Percentiles rank a stretch among this genome's conserved stretches.
These are phyloP conservation scores for Semaprochilodus insignis DNA, from an alignment of 2,797 vertebrate genomes.

Conservation along the genomic window DNA sequence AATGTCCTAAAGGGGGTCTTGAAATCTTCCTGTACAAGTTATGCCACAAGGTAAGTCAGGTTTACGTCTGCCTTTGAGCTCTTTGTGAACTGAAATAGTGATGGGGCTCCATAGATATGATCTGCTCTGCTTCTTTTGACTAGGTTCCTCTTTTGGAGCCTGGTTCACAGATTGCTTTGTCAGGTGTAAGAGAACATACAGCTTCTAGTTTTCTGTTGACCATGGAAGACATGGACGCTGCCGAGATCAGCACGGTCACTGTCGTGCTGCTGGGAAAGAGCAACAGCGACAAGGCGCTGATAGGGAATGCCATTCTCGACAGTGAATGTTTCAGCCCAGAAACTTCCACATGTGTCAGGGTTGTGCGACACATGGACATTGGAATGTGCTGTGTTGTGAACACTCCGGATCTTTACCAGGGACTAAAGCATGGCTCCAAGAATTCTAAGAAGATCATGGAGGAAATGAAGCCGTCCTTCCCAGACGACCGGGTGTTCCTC, in stretches of 20 bases:
- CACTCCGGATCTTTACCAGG: constrained; percentile 27
- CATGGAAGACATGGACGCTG: neutral
- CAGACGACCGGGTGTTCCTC: constrained; percentile 16
- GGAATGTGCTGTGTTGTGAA: constrained; percentile 13
- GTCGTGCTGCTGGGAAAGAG: constrained; percentile 44
- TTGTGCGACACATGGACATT: neutral
- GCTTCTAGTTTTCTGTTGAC: neutral
- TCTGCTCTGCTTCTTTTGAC: neutral
- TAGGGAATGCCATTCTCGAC: constrained; percentile 20
- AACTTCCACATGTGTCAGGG: neutral
- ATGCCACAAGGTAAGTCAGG: neutral
- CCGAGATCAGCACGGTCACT: neutral
- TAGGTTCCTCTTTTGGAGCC: neutral
- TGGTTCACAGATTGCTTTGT: neutral
- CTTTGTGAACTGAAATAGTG: neutral
- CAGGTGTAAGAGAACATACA: neutral
- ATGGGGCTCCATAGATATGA: neutral
- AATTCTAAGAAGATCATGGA: neutral
- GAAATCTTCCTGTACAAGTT: neutral
- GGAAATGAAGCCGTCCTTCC: neutral
- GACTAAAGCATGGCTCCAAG: neutral
- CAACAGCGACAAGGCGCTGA: neutral
- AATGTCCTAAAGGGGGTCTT: neutral
- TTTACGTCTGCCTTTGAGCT: neutral
- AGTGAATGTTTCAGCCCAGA: neutral